phyloP scores from a whole-genome alignment of 2,113 vertebrate genomes.

The Stegostoma tigrinum region DNA sequence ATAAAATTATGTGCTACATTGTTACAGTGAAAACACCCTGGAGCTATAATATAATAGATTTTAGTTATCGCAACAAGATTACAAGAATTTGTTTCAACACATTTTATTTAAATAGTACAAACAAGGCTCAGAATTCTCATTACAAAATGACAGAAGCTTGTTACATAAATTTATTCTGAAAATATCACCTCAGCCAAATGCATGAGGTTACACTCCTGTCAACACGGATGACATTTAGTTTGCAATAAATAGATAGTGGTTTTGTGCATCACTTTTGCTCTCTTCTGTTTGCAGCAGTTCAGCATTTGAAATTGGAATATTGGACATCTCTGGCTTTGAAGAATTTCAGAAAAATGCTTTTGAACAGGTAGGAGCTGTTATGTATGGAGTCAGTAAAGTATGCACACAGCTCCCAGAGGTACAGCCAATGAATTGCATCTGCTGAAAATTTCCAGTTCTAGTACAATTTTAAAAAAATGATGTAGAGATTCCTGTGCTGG shows the following conservation, averaged over 20 bases:
- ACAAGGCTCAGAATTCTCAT: neutral
- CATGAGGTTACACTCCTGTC: neutral
- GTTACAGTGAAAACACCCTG: neutral
- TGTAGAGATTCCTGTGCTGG: too few relatives aligned
- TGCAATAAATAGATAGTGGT: neutral
- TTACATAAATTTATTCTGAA: neutral
- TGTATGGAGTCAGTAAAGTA: neutral
- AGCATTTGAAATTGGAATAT: slow-evolving; percentile 71
- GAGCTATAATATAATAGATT: neutral
- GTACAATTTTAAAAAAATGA: neutral
- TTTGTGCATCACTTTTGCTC: neutral
- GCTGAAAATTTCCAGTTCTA: neutral
- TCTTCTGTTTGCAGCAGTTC: slow-evolving; percentile 57
- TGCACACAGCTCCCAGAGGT: neutral
- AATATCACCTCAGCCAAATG: neutral
- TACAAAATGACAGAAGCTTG: neutral
- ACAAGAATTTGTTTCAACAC: neutral
- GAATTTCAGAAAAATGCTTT: slow-evolving; percentile 82
- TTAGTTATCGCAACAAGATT: neutral
- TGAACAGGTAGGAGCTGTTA: slow-evolving; percentile 68
- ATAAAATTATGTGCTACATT: neutral
- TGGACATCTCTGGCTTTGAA: slow-evolving; percentile 93
- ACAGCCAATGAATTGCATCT: neutral
- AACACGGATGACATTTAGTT: neutral
- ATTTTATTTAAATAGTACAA: neutral